Evolutionary conservation across 2,888 invertebrate species (phyloP), one percentile per base, ranked within the genome.

Genomic region (Campaea margaritaria): DNA sequence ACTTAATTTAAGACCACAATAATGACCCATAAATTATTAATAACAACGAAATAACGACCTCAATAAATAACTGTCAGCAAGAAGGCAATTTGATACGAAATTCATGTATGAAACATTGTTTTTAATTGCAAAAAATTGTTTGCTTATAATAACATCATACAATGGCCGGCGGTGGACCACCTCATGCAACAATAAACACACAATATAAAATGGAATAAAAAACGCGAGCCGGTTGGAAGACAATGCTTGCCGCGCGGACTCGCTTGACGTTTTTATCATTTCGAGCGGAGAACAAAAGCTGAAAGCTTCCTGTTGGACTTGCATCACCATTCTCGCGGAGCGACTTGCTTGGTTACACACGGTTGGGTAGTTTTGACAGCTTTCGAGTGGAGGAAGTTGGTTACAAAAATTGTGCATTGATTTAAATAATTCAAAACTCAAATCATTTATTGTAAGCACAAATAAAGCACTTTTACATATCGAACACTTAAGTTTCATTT

Each of bases 231-330:
- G 85, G 86, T 89, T 80, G 80, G 78, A 82, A 86, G 81, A 91
- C 91, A 91, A 91, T 91, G 89, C 85, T 78, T 77, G 81, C 76
- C 76, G 83, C 81, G 76, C 81, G 83, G 87, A 73, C 73, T 70
- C 83, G 82, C 87, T 85, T 91, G 91, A 91, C 89, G 91, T 91
- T 91, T 91, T 91, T 91, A 91, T 91, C 91, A 91, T 90, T 88
- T 85, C 82, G 72, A 81, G 81, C 76, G 71, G 83, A 88, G 90
- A 91, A 91, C 91, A 91, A 91, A 91, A 89, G 91, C 83, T 81
- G 82, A 82, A 82, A 83, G 87, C 91, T 91, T 91, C 90, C 91
- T 91, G 91, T 90, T 87, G 89, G 84, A 75, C 76, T 85, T 79
- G 86, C 86, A 91, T 91, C 91, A 91, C 90, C 89, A 91, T 90